Evolutionary conservation across 2,888 invertebrate species (phyloP).

Genomic region (Acanthosepion pharaonis): DNA sequence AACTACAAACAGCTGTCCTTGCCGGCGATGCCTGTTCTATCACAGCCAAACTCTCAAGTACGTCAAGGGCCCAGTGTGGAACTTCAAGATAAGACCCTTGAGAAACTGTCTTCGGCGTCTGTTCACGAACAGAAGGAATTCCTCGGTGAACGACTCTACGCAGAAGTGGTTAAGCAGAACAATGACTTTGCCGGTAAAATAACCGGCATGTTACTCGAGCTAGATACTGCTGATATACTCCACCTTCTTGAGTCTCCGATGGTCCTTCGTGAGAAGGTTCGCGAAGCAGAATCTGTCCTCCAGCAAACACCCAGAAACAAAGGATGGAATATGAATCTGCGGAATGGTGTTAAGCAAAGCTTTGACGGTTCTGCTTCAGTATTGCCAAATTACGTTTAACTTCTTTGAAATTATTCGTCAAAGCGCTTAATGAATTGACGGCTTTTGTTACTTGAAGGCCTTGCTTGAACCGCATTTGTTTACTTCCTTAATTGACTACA

Average conservation of each 20-base stretch:
- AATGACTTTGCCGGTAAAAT: background rate
- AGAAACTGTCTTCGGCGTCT: background rate
- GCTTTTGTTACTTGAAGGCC: too few relatives aligned
- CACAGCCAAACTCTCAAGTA: background rate
- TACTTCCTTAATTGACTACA: too few relatives aligned
- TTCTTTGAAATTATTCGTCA: background rate
- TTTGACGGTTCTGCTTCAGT: background rate
- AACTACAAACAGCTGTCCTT: background rate
- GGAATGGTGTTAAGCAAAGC: background rate
- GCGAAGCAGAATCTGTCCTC: conserved; percentile 35
- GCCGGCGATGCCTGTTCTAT: background rate
- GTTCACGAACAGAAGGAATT: background rate
- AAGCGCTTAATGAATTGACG: too few relatives aligned
- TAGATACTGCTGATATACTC: conserved; percentile 15
- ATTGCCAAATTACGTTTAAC: background rate
- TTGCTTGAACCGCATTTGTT: too few relatives aligned
- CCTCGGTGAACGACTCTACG: background rate
- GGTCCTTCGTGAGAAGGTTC: conserved; percentile 36
- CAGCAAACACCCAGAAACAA: conserved; percentile 35
- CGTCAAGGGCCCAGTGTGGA: background rate
- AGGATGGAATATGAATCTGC: background rate
- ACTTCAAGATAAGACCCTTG: background rate
- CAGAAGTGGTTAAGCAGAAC: background rate
- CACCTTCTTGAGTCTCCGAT: conserved; percentile 34
- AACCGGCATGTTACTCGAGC: conserved; percentile 36